phyloP scores from a whole-genome alignment of 2,797 vertebrate genomes.

The Harpagifer antarcticus region DNA sequence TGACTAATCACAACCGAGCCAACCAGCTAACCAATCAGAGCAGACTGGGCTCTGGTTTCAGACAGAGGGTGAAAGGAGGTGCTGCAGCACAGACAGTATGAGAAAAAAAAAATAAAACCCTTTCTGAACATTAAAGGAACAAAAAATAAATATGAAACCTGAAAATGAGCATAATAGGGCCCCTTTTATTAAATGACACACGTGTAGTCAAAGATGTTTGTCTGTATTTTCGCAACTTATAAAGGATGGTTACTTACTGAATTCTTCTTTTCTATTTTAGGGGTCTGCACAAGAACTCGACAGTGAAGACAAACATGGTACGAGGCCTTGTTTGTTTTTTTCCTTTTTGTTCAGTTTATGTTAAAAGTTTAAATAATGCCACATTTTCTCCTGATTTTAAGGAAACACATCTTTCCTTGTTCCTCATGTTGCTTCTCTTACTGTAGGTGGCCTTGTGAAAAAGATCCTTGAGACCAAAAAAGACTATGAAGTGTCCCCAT shows the following conservation, averaged over 20 bases:
- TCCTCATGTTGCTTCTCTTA: constrained; percentile 4
- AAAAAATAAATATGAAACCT: no score
- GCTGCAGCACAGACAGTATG: no score
- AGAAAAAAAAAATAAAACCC: no score
- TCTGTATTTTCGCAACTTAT: no score
- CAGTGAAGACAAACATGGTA: constrained; percentile 91
- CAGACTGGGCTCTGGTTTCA: no score
- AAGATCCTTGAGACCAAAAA: constrained; percentile 97
- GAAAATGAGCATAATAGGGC: no score
- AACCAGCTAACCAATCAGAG: no score
- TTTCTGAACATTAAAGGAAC: no score
- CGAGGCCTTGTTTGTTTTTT: constrained; percentile 4
- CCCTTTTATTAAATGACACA: no score
- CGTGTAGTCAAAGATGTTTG: no score
- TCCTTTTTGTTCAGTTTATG: background rate
- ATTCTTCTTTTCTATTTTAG: constrained; percentile 73
- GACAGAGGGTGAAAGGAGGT: no score
- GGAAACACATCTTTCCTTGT: background rate
- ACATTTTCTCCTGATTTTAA: background rate
- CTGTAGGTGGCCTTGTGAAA: constrained; percentile 94
- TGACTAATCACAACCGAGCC: no score
- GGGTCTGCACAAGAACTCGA: constrained; percentile 78
- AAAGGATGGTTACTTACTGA: background rate
- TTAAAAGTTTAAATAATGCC: background rate
- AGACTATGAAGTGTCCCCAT: constrained; percentile 89